Base-by-base conservation (phyloP, 2,888 invertebrate species). In the Metellina segmentata region DNA sequence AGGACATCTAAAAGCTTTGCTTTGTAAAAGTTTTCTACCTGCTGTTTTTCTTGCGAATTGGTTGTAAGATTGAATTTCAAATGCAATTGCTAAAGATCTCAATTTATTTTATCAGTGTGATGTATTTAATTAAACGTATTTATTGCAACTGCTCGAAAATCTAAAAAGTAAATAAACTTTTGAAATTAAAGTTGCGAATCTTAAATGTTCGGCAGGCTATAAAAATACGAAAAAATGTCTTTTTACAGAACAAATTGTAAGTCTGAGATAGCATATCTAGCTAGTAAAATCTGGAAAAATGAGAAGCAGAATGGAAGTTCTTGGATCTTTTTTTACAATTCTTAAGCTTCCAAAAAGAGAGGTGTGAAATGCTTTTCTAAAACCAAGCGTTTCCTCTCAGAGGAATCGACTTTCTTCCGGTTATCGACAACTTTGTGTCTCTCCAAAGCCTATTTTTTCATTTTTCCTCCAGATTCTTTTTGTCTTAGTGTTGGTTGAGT, bases 381-480 rank as follows among this genome's bases (percentile, higher is more conserved):
- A 74, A 61, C 85, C 77, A 85, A 85, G 75, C 85, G 85, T 69
- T 78, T 72, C 70, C 34, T 78, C 77, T 69, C 85, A 52, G 77
- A 78, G 77, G 85, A 85, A 85, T 78, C 85, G 85, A 85, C 85
- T 85, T 85, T 85, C 72, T 85, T 78, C 69, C 77, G 49, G 78
- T 78, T 85, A 85, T 85, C 85, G 77, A 85, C 85, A 85, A 85
- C 85, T 85, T 77, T 78, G 85, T 85, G 85, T 85, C 77, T 85
- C 85, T 77, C 69, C 51, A 61, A 75, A 74, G 53, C 71, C 20
- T 71, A 61, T 79, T 77, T 51, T 51, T 77, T 49, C 61, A 34
- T 52, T 78, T 78, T 85, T 69, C 69, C 69, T 77, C 51, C 69
- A 77, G 49, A 75, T 34, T 85, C 71, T 72, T 83, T 85, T 85